Evolutionary conservation across 2,113 vertebrate genomes (phyloP).

Genomic region (Urocitellus parryii): DNA sequence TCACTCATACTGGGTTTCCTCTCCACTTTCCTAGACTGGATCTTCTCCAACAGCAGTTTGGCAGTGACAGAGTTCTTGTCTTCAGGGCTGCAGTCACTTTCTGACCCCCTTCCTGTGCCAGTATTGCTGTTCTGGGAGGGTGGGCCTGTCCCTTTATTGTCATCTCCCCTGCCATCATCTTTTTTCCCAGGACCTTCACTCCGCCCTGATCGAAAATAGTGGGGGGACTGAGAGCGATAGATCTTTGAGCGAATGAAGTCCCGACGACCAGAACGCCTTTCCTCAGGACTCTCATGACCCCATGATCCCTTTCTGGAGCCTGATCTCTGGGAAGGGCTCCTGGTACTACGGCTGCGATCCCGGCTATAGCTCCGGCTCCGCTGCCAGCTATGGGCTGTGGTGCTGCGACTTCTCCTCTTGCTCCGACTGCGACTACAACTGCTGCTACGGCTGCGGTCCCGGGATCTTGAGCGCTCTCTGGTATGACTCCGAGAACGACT

Average conservation of each 20-base stretch:
- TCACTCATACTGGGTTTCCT: conserved; percentile 86
- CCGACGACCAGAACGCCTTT: conserved; percentile 87
- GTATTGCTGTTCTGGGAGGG: conserved; percentile 83
- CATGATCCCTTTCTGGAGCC: conserved; percentile 88
- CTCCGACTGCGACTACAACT: conserved; percentile 93
- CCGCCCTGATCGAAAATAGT: conserved; percentile 87
- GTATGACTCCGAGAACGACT: conserved; percentile 91
- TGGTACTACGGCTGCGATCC: conserved; percentile 90
- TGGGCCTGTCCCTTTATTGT: conserved; percentile 83
- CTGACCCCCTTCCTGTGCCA: conserved; percentile 75
- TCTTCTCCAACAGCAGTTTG: conserved; percentile 95
- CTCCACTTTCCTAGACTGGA: conserved; percentile 94
- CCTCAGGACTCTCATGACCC: conserved; percentile 90
- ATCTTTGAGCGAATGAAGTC: conserved; percentile 97
- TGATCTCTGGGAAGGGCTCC: conserved; percentile 94
- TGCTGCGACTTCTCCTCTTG: conserved; percentile 91
- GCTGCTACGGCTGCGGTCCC: conserved; percentile 94
- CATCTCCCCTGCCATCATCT: conserved; percentile 87
- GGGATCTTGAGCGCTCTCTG: conserved; percentile 84
- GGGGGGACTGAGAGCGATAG: conserved; percentile 97
- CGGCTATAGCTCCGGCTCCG: conserved; percentile 94
- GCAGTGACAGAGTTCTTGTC: conserved; percentile 95
- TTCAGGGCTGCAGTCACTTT: conserved; percentile 89
- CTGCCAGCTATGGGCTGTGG: conserved; percentile 89
- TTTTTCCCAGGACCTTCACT: conserved; percentile 85